These are phyloP conservation scores for Ctenoplectra terminalis DNA, from an alignment of 1,140 invertebrate genomes.

Conservation along the genomic window DNA sequence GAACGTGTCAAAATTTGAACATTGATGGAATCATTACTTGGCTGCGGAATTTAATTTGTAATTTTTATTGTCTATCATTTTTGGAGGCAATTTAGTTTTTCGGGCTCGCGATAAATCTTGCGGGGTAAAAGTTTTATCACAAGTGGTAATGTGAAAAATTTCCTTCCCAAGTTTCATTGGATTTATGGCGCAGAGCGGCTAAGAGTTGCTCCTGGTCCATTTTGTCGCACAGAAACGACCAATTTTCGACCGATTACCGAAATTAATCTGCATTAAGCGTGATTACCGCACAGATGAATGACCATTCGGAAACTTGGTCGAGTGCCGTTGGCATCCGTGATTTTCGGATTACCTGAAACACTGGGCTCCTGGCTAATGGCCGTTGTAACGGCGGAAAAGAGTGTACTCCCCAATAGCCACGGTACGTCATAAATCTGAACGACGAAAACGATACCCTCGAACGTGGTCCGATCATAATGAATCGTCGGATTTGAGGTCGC, in stretches of 20 bases:
- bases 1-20: too few relatives aligned
- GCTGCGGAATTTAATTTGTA: neutral
- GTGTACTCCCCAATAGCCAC: neutral
- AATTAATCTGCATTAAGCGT: conserved; percentile 28
- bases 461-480: conserved; percentile 10
- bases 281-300: neutral
- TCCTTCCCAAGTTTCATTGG: neutral
- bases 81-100: neutral
- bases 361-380: neutral
- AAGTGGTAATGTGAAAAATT: neutral
- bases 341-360: neutral
- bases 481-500: conserved; percentile 7
- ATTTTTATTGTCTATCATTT: neutral
- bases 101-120: neutral
- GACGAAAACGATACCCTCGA: neutral
- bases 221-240: conserved; percentile 13
- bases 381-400: neutral
- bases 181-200: neutral
- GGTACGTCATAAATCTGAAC: neutral
- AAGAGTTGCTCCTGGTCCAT: neutral
- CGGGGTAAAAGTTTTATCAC: neutral
- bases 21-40: too few relatives aligned
- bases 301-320: neutral
- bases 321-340: conserved; percentile 14
- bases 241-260: conserved; percentile 11